These are phyloP conservation scores for Atopsyche davidsoni DNA, from an alignment of 1,140 invertebrate species.

Conservation along the genomic window DNA sequence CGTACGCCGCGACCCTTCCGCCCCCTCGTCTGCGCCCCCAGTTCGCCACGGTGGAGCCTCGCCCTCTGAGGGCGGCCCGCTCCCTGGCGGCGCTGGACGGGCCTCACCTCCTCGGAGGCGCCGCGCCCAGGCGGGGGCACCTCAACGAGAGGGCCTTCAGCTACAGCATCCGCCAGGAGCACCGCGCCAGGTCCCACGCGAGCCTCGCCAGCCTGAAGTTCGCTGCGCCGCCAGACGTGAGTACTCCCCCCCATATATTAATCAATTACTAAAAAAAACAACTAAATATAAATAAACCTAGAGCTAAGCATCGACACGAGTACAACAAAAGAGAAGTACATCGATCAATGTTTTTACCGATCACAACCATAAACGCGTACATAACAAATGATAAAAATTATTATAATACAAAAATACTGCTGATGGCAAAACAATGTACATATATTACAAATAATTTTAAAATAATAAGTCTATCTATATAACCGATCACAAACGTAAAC, in stretches of 20 bases:
- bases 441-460: too few relatives aligned
- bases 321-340: too few relatives aligned
- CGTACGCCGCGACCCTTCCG: slow-evolving; percentile 50
- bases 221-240: slow-evolving; percentile 59
- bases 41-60: slow-evolving; percentile 60
- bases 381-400: too few relatives aligned
- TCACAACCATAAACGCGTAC: too few relatives aligned
- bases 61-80: slow-evolving; percentile 66
- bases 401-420: too few relatives aligned
- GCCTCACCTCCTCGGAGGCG: slow-evolving; percentile 69
- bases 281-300: too few relatives aligned
- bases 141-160: slow-evolving; percentile 90
- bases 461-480: too few relatives aligned
- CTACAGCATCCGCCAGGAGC: slow-evolving; percentile 89
- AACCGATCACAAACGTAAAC: too few relatives aligned
- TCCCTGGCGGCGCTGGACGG: slow-evolving; percentile 67
- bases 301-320: too few relatives aligned
- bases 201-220: slow-evolving; percentile 82
- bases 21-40: slow-evolving; percentile 52
- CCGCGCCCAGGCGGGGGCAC: slow-evolving; percentile 85
- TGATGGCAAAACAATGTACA: too few relatives aligned
- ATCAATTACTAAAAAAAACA: too few relatives aligned
- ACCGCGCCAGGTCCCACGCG: slow-evolving; percentile 83
- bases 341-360: too few relatives aligned
- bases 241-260: slow-evolving; percentile 30